These are phyloP conservation scores for Syrrhaptes paradoxus DNA, from an alignment of 2,113 vertebrate genomes.

Conservation along the genomic window DNA sequence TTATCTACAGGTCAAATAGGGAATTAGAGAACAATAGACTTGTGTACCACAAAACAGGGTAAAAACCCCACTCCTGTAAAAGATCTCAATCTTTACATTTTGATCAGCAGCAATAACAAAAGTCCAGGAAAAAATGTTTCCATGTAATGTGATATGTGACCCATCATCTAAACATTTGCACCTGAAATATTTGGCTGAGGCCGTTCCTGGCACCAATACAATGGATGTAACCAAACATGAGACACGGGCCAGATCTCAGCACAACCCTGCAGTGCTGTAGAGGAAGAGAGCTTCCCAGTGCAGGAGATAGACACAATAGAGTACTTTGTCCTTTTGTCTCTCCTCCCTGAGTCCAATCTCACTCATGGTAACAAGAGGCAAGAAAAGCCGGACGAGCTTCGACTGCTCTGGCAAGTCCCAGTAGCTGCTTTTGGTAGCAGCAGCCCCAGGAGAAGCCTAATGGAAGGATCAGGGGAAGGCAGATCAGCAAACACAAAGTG, in stretches of 20 bases:
- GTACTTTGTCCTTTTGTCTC: background rate
- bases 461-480: background rate
- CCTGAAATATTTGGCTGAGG: background rate
- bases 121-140: background rate
- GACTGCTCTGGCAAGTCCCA: background rate
- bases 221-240: background rate
- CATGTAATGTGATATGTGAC: background rate
- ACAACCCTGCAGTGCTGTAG: rapidly evolving
- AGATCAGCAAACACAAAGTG: background rate
- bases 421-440: background rate
- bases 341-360: background rate
- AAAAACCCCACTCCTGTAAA: background rate
- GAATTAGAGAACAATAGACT: background rate
- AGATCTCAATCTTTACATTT: background rate
- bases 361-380: rapidly evolving
- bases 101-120: background rate
- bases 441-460: background rate
- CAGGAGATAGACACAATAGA: background rate
- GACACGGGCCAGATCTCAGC: background rate
- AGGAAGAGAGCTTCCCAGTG: background rate
- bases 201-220: background rate
- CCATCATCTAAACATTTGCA: background rate
- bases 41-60: background rate
- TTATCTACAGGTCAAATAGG: background rate
- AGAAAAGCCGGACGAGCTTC: background rate